Conservation (phyloP, 2,797 vertebrate genomes). For the Hippoglossus hippoglossus region DNA sequence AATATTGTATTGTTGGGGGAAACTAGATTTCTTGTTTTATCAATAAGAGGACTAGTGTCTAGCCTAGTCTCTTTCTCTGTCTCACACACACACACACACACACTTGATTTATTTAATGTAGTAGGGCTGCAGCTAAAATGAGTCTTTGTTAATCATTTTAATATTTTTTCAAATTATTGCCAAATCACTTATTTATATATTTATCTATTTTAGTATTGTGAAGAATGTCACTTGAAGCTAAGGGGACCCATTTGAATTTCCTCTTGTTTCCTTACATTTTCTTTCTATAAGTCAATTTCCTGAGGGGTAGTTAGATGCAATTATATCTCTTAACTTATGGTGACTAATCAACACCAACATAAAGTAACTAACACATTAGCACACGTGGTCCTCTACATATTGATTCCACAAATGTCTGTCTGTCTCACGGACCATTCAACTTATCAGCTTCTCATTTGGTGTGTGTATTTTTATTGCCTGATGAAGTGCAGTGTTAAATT, state of each 20-base stretch:
- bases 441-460: too few species aligned
- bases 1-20: slow-evolving; percentile 66
- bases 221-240: background rate
- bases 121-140: background rate
- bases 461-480: too few species aligned
- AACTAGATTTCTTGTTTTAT: slow-evolving; percentile 58
- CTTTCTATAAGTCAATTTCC: background rate
- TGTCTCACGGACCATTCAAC: too few species aligned
- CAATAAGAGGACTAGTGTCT: slow-evolving; percentile 53
- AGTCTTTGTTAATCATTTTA: background rate
- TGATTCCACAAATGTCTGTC: too few species aligned
- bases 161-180: background rate
- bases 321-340: background rate
- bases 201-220: background rate
- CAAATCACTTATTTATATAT: background rate
- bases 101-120: background rate
- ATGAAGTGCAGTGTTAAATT: too few species aligned
- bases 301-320: background rate
- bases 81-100: background rate
- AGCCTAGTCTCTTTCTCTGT: background rate
- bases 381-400: too few species aligned
- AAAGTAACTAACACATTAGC: background rate
- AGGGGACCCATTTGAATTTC: background rate
- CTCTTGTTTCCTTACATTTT: background rate
- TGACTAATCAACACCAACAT: background rate